Evolutionary conservation across 2,113 vertebrate species (phyloP).

Genomic region (Saimiri boliviensis): DNA sequence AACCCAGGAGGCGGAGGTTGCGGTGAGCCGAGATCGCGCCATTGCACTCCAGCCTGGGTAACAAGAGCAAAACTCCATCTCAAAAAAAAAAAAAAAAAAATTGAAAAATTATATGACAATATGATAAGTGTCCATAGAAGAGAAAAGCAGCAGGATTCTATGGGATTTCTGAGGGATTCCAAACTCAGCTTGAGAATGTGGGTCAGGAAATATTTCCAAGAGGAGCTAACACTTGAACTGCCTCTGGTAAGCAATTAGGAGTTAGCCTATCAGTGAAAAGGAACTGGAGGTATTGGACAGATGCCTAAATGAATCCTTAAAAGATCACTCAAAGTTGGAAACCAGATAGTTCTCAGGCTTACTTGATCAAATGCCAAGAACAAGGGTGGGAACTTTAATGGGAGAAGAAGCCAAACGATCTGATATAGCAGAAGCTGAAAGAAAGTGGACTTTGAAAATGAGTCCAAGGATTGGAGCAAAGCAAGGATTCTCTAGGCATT

Average conservation of each 20-base stretch:
- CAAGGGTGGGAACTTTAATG: neutral
- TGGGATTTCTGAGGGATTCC: slow-evolving; percentile 33
- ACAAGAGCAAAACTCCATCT: no score
- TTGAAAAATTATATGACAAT: neutral
- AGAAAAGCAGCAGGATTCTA: neutral
- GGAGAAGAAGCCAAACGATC: neutral
- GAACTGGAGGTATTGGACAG: neutral
- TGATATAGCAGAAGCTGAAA: neutral
- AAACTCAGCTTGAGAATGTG: slow-evolving; percentile 30
- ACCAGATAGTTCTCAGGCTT: neutral
- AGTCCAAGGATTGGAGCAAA: neutral
- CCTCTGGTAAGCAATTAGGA: neutral
- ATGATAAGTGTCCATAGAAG: neutral
- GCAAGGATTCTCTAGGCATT: neutral
- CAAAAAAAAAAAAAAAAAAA: no score
- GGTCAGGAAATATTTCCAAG: slow-evolving; percentile 50
- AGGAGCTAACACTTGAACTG: neutral
- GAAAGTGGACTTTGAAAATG: neutral
- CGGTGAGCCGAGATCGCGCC: no score
- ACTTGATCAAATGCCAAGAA: slow-evolving; percentile 49
- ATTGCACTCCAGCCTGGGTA: no score
- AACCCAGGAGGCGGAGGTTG: no score
- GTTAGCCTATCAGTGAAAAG: neutral
- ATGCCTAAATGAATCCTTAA: slow-evolving; percentile 34
- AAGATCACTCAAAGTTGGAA: slow-evolving; percentile 20